These are phyloP conservation scores for Acanthococcus lagerstroemiae DNA, from an alignment of 2,888 invertebrate species.

Conservation along the genomic window DNA sequence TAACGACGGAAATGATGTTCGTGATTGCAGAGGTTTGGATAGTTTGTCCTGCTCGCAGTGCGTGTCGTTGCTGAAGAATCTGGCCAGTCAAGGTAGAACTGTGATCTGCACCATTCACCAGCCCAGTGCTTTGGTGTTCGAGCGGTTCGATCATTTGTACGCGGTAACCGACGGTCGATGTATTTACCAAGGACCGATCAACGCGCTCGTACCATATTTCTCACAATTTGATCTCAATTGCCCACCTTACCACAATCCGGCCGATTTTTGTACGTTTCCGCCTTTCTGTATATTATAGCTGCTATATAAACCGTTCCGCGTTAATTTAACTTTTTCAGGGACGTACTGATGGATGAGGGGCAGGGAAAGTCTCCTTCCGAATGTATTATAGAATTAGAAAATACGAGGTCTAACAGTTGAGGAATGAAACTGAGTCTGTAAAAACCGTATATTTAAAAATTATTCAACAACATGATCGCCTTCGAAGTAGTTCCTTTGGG, in stretches of 20 bases:
- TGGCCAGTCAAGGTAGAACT: slow-evolving; percentile 74
- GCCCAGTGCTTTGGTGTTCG: slow-evolving; percentile 82
- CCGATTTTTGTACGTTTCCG: slow-evolving; percentile 78
- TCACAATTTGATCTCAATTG: slow-evolving; percentile 64
- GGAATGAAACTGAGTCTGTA: too few species aligned
- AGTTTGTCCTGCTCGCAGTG: slow-evolving; percentile 79
- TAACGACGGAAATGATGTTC: not conserved
- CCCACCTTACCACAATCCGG: slow-evolving; percentile 89
- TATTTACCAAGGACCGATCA: slow-evolving; percentile 70
- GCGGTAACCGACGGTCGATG: slow-evolving; percentile 72
- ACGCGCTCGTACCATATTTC: slow-evolving; percentile 65
- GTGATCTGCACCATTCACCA: slow-evolving; percentile 90
- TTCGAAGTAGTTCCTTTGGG: too few species aligned
- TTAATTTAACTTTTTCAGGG: too few species aligned
- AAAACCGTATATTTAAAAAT: too few species aligned
- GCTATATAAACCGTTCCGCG: not conserved
- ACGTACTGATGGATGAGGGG: too few species aligned
- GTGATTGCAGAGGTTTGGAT: slow-evolving; percentile 67
- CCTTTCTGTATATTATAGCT: not conserved
- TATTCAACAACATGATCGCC: too few species aligned
- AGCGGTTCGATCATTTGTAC: slow-evolving; percentile 84
- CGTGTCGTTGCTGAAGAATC: slow-evolving; percentile 62
- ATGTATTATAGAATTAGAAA: too few species aligned
- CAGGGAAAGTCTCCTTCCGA: too few species aligned
- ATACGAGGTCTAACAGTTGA: too few species aligned